Conservation (phyloP, 2,113 vertebrate species). For the Corapipo altera region DNA sequence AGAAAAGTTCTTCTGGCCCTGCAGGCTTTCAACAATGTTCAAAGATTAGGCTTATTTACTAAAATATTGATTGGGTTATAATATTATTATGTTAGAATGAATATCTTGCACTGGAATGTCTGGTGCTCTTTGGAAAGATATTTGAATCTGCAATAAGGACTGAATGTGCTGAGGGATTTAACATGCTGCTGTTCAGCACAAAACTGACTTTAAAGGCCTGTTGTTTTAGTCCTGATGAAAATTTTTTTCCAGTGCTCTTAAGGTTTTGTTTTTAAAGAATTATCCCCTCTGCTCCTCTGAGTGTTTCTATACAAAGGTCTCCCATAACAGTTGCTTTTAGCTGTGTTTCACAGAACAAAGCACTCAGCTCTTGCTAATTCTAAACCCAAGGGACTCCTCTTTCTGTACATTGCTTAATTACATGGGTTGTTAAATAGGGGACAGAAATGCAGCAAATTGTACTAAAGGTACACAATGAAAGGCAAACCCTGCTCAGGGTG, state of each 20-base stretch:
- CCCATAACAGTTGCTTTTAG: background rate
- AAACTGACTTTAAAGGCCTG: background rate
- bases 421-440: conserved; percentile 36
- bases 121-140: background rate
- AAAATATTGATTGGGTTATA: background rate
- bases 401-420: conserved; percentile 47
- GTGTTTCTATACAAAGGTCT: background rate
- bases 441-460: background rate
- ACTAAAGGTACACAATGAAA: background rate
- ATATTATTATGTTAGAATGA: background rate
- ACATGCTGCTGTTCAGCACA: background rate
- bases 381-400: conserved; percentile 2
- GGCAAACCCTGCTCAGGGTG: background rate
- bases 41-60: background rate
- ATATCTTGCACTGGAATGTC: background rate
- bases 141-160: background rate
- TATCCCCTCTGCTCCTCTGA: background rate
- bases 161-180: background rate
- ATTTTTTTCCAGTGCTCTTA: background rate
- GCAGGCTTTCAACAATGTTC: background rate
- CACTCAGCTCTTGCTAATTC: background rate
- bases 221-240: conserved; percentile 5
- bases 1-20: background rate
- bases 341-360: conserved; percentile 51
- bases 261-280: conserved; percentile 23